Percentiles rank a stretch among this genome's conserved stretches.
Conservation (phyloP, 1,140 invertebrate species). For the Gonioctena quinquepunctata region DNA sequence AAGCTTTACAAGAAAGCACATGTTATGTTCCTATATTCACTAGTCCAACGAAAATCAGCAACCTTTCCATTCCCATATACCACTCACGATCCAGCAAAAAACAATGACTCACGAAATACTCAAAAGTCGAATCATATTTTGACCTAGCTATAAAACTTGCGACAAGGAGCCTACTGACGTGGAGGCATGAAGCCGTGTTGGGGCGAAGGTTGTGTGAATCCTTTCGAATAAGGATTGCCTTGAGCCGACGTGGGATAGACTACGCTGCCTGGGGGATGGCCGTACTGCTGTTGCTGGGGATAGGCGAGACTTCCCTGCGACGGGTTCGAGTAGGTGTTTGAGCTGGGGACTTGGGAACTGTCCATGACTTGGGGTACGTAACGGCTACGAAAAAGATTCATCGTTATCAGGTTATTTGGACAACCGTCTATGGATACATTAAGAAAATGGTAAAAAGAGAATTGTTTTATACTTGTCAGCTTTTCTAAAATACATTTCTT, state of each 20-base stretch:
- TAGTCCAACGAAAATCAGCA: too few species aligned
- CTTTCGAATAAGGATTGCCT: conserved; percentile 51
- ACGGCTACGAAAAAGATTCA: conserved; percentile 41
- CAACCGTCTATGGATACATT: too few species aligned
- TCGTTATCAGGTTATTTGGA: too few species aligned
- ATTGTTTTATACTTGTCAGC: too few species aligned
- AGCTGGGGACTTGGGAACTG: conserved; percentile 44
- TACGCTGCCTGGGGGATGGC: conserved; percentile 35
- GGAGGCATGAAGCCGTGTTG: conserved; percentile 48
- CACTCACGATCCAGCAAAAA: too few species aligned
- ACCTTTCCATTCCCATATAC: too few species aligned
- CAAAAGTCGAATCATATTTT: background rate
- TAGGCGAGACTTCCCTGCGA: conserved; percentile 44
- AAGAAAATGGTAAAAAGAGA: too few species aligned
- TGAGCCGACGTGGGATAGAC: conserved; percentile 39
- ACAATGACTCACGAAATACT: background rate
- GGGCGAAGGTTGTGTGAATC: conserved; percentile 46
- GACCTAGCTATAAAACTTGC: background rate
- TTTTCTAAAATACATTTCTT: too few species aligned
- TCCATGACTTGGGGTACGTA: conserved; percentile 44
- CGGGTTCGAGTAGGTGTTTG: conserved; percentile 43
- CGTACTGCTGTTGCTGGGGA: conserved; percentile 41
- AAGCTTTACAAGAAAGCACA: too few species aligned
- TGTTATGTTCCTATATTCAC: too few species aligned
- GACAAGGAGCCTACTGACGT: conserved; percentile 44